phyloP scores from a whole-genome alignment of 1,140 invertebrate genomes.

The Periplaneta americana region DNA sequence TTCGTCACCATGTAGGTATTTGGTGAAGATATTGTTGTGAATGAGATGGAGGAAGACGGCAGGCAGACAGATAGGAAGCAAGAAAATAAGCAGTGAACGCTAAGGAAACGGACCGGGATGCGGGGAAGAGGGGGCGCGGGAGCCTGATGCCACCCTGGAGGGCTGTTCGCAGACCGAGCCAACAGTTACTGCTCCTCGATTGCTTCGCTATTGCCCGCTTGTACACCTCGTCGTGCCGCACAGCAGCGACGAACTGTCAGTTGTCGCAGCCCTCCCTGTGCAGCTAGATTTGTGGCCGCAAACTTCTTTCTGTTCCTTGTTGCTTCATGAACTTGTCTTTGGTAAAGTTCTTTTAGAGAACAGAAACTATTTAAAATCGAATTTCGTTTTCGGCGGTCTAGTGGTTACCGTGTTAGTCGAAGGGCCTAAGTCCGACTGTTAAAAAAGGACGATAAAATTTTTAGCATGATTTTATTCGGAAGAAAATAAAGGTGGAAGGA shows the following conservation, averaged over 20 bases:
- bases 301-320: too few relatives aligned
- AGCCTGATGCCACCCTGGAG: slow-evolving; percentile 15
- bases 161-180: slow-evolving; percentile 9
- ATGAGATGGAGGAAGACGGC: neutral
- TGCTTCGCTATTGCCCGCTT: slow-evolving; percentile 6
- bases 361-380: too few relatives aligned
- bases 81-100: neutral
- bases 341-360: too few relatives aligned
- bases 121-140: neutral
- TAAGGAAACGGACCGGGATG: neutral
- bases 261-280: too few relatives aligned
- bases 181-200: slow-evolving; percentile 8
- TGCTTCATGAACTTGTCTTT: too few relatives aligned
- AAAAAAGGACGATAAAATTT: too few relatives aligned
- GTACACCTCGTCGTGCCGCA: neutral
- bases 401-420: too few relatives aligned
- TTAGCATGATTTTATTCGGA: too few relatives aligned
- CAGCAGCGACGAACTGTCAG: neutral
- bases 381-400: too few relatives aligned
- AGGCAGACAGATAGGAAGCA: neutral
- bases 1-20: neutral
- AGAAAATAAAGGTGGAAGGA: too few relatives aligned
- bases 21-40: neutral
- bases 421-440: too few relatives aligned
- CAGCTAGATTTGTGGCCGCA: too few relatives aligned